Evolutionary conservation across 2,797 vertebrate species (phyloP).

Genomic region (Spinibarbus caldwelli): DNA sequence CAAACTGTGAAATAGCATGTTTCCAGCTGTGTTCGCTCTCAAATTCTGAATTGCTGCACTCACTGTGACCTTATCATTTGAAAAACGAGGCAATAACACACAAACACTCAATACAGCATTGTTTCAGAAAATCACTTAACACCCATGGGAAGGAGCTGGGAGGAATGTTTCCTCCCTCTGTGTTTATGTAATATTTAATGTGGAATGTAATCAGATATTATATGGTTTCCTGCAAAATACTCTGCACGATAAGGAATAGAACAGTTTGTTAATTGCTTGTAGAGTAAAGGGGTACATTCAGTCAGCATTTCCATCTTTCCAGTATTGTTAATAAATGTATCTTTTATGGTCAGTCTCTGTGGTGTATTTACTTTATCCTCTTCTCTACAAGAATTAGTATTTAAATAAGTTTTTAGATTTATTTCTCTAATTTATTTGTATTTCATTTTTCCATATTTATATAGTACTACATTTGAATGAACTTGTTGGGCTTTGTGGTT

Average conservation of each 20-base stretch:
- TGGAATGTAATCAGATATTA: constrained; percentile 37
- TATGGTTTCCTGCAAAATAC: constrained; percentile 18
- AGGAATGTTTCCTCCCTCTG: constrained; percentile 16
- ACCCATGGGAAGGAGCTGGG: constrained; percentile 21
- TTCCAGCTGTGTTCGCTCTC: neutral
- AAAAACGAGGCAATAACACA: neutral
- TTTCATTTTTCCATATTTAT: neutral
- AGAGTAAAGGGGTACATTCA: neutral
- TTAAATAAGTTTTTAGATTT: neutral
- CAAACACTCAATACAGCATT: neutral
- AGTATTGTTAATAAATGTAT: neutral
- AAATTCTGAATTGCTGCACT: constrained; percentile 5
- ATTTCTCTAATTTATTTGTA: neutral
- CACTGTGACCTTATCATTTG: neutral
- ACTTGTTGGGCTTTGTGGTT: neutral
- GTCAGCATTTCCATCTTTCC: neutral
- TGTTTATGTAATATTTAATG: too few relatives aligned
- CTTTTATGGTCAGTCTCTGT: neutral
- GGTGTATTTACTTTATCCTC: neutral
- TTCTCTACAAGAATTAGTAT: neutral
- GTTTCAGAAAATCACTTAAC: constrained; percentile 22
- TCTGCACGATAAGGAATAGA: neutral
- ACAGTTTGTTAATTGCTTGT: neutral
- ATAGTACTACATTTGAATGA: neutral
- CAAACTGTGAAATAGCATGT: neutral